Conservation (phyloP, 2,797 vertebrate genomes). For the Cottoperca gobio region DNA sequence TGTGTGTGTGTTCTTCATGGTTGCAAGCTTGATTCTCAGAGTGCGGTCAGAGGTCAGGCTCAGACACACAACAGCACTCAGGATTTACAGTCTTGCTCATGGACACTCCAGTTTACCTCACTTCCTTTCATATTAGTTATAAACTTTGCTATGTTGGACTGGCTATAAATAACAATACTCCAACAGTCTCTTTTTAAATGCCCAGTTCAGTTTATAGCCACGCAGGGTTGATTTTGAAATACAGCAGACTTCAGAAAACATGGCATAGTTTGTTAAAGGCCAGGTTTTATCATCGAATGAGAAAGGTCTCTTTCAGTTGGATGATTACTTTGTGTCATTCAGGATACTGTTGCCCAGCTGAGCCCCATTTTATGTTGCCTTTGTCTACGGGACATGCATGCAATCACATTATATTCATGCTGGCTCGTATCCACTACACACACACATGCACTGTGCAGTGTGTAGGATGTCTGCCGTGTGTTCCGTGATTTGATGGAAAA, state of each 20-base stretch:
- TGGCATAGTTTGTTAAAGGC: conserved; percentile 57
- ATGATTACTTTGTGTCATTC: conserved; percentile 69
- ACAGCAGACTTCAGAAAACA: conserved; percentile 5
- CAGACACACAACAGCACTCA: background rate
- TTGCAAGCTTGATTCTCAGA: background rate
- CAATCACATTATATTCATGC: conserved; percentile 62
- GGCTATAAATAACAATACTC: conserved; percentile 10
- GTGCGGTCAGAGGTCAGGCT: conserved; percentile 10
- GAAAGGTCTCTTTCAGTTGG: conserved; percentile 67
- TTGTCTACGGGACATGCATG: conserved; percentile 52
- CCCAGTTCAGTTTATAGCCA: conserved; percentile 15
- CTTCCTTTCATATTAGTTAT: background rate
- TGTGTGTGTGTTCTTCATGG: too few relatives aligned
- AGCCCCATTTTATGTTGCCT: conserved; percentile 69
- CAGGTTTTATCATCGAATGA: conserved; percentile 65
- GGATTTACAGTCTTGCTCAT: background rate
- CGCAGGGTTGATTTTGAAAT: background rate
- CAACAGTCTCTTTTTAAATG: conserved; percentile 6
- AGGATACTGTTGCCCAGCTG: conserved; percentile 75
- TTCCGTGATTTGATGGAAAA: conserved; percentile 85
- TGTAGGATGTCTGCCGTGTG: conserved; percentile 37
- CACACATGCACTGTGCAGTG: background rate
- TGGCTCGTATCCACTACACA: conserved; percentile 3
- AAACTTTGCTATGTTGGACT: background rate
- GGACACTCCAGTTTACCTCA: background rate